These are phyloP conservation scores for Leucopsar rothschildi DNA, from an alignment of 2,113 vertebrate species.

Conservation along the genomic window DNA sequence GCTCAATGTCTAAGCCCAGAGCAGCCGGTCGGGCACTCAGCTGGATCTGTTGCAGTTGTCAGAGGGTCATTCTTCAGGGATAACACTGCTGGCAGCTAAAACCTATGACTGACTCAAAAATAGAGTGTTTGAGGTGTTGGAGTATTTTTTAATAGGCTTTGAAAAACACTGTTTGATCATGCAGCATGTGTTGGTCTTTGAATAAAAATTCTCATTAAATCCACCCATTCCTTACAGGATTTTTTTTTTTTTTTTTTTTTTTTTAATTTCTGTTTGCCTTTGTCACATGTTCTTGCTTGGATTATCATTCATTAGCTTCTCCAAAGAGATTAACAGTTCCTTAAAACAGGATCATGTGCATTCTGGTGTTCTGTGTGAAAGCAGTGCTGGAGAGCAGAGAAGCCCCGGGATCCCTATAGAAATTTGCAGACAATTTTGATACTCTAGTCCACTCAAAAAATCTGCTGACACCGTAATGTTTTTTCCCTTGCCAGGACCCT, in stretches of 20 bases:
- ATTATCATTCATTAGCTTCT: conserved; percentile 59
- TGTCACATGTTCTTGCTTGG: not conserved
- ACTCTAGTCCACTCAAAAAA: conserved; percentile 88
- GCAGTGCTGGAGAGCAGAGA: not conserved
- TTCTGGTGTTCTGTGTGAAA: conserved; percentile 28
- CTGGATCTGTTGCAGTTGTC: not conserved
- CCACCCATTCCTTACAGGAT: not conserved
- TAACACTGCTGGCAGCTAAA: not conserved
- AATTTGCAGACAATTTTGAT: conserved; percentile 90
- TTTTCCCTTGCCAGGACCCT: conserved; percentile 97
- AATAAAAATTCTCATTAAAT: conserved; percentile 8
- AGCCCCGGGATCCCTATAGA: conserved; percentile 78
- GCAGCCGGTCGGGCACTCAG: fast-evolving
- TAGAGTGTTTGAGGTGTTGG: not conserved
- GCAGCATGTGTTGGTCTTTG: not conserved
- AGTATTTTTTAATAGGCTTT: not conserved
- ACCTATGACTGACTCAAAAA: not conserved
- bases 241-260: not conserved
- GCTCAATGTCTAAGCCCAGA: not conserved
- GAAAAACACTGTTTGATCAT: not conserved
- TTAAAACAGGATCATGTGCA: conserved; percentile 28
- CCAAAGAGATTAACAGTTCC: conserved; percentile 53
- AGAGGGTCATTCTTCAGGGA: not conserved
- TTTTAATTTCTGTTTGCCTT: conserved; percentile 15
- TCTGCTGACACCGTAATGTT: conserved; percentile 81